phyloP scores from a whole-genome alignment of 2,888 invertebrate genomes.

The Clunio marinus region DNA sequence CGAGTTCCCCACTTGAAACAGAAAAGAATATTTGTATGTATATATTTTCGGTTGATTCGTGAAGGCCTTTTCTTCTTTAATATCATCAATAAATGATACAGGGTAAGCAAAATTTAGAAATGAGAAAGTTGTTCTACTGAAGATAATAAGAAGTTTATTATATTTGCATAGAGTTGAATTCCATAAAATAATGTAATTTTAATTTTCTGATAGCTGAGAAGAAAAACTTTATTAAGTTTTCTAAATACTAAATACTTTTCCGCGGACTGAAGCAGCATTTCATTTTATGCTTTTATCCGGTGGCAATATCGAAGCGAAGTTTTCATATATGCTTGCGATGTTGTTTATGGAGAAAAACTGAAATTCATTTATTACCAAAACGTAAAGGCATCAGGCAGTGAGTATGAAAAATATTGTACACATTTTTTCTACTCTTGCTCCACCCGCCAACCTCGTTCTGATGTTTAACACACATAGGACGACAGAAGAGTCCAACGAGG shows the following conservation, averaged over 20 bases:
- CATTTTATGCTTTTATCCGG: neutral
- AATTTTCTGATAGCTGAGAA: no score
- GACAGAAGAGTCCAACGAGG: constrained; percentile 8
- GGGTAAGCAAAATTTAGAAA: neutral
- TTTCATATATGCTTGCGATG: constrained; percentile 21
- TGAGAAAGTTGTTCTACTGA: no score
- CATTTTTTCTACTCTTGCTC: constrained; percentile 16
- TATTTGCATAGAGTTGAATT: no score
- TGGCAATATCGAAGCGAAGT: neutral
- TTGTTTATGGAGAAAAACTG: constrained; percentile 30
- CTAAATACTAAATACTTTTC: neutral
- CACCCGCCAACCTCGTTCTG: neutral
- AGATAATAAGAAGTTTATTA: no score
- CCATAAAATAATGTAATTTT: no score
- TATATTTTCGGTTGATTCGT: neutral
- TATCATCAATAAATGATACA: constrained; percentile 10
- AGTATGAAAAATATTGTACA: constrained; percentile 32
- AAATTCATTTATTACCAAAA: constrained; percentile 38
- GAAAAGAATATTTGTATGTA: neutral
- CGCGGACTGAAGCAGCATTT: constrained; percentile 19
- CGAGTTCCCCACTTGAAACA: neutral
- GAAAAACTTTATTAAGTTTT: no score
- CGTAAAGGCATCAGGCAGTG: constrained; percentile 25
- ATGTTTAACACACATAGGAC: neutral
- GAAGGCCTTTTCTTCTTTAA: neutral